phyloP scores from a whole-genome alignment of 2,113 vertebrate genomes.

The Sapajus apella region DNA sequence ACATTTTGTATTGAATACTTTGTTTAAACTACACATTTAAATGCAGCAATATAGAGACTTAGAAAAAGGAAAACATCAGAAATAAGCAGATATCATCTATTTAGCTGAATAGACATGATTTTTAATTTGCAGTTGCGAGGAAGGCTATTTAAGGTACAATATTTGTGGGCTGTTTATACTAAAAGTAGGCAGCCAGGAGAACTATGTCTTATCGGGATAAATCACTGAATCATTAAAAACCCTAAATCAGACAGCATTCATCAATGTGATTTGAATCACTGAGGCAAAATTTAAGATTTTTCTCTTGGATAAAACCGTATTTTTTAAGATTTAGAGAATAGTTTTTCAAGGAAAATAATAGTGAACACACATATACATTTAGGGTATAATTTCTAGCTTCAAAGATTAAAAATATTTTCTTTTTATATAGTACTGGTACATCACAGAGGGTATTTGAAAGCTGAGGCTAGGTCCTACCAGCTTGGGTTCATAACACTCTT shows the following conservation, averaged over 20 bases:
- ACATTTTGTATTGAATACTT: not conserved
- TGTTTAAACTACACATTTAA: not conserved
- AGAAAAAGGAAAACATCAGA: not conserved
- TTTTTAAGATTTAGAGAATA: not conserved
- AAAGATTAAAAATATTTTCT: not conserved
- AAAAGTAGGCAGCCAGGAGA: not conserved
- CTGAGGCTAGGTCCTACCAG: not conserved
- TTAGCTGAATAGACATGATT: not conserved
- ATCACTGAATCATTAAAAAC: not conserved
- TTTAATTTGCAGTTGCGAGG: not conserved
- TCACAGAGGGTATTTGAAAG: not conserved
- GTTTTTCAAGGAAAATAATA: conserved; percentile 6
- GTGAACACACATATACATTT: not conserved
- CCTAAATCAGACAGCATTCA: not conserved
- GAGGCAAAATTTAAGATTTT: conserved; percentile 21
- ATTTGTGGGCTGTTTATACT: not conserved
- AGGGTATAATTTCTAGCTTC: not conserved
- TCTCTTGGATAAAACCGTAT: conserved; percentile 11
- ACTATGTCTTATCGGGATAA: conserved; percentile 2
- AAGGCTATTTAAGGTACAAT: not conserved
- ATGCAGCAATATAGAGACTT: not conserved
- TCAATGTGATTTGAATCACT: not conserved
- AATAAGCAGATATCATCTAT: not conserved
- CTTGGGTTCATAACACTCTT: not conserved
- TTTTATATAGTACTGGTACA: not conserved